These are phyloP conservation scores for Pangasius larnaudii DNA, from an alignment of 2,797 vertebrate genomes.

Conservation along the genomic window DNA sequence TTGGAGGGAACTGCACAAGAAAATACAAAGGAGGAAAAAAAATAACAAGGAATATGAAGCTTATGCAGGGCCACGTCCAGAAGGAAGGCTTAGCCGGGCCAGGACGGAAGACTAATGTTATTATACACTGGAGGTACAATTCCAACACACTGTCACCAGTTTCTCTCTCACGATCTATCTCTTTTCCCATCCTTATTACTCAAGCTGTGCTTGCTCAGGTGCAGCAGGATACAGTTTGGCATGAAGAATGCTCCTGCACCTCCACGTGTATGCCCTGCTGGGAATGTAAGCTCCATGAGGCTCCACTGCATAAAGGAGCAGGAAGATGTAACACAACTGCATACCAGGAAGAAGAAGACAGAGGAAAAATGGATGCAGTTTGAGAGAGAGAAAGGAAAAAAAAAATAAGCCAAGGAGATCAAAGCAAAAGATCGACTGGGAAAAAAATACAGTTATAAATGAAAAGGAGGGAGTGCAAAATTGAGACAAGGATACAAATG, in stretches of 20 bases:
- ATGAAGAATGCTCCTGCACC: conserved; percentile 82
- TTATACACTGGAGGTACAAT: conserved; percentile 89
- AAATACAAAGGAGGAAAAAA: conserved; percentile 59
- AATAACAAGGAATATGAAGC: conserved; percentile 64
- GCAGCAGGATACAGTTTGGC: conserved; percentile 95
- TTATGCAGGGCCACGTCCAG: conserved; percentile 70
- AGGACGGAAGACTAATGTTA: conserved; percentile 96
- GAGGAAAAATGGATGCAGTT: conserved; percentile 46
- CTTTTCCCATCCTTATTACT: conserved; percentile 56
- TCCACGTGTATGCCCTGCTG: conserved; percentile 88
- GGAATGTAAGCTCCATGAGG: conserved; percentile 79
- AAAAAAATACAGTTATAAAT: not conserved
- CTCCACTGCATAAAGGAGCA: conserved; percentile 73
- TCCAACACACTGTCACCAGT: conserved; percentile 89
- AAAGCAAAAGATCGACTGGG: not conserved
- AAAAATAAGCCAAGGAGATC: not conserved
- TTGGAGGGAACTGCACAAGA: conserved; percentile 85
- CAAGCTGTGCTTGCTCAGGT: conserved; percentile 96
- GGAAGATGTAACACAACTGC: conserved; percentile 68
- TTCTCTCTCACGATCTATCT: conserved; percentile 67
- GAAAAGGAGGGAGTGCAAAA: not conserved
- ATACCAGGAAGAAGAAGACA: conserved; percentile 33
- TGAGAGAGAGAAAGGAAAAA: not conserved
- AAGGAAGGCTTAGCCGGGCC: conserved; percentile 85
- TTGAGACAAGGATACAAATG: conserved; percentile 5